phyloP scores from a whole-genome alignment of 2,797 vertebrate species.

The Trichosurus vulpecula region DNA sequence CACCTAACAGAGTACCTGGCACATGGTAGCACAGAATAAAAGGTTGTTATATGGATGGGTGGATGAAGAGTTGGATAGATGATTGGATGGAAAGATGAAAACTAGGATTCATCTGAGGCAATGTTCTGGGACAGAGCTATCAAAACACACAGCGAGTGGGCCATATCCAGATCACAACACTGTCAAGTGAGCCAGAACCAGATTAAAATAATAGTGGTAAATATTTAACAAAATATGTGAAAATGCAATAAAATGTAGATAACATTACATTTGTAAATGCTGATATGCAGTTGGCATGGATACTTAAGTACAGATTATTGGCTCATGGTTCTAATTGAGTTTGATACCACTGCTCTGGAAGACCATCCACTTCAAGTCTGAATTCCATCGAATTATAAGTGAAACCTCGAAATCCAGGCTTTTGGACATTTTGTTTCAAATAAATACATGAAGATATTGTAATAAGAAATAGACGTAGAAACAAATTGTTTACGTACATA shows the following conservation, averaged over 20 bases:
- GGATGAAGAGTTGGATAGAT: not conserved
- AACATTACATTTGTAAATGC: not conserved
- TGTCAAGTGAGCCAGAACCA: not conserved
- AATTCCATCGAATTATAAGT: not conserved
- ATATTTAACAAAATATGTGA: not conserved
- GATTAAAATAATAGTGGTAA: not conserved
- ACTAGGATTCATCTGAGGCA: not conserved
- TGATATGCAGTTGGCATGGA: not conserved
- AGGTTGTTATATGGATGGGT: not conserved
- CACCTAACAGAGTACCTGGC: not conserved
- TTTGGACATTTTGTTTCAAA: constrained; percentile 43
- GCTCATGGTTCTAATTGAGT: not conserved
- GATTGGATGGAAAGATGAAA: not conserved
- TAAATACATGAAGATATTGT: constrained; percentile 32
- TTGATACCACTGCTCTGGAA: not conserved
- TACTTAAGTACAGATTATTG: not conserved
- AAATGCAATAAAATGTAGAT: not conserved
- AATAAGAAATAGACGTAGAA: constrained; percentile 29
- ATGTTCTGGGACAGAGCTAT: not conserved
- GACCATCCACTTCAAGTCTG: not conserved
- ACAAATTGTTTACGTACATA: constrained; percentile 39
- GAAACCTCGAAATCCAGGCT: constrained; percentile 17
- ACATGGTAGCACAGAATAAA: not conserved
- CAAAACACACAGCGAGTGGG: not conserved
- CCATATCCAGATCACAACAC: not conserved